phyloP scores from a whole-genome alignment of 2,113 vertebrate genomes.

The Hoplias malabaricus region DNA sequence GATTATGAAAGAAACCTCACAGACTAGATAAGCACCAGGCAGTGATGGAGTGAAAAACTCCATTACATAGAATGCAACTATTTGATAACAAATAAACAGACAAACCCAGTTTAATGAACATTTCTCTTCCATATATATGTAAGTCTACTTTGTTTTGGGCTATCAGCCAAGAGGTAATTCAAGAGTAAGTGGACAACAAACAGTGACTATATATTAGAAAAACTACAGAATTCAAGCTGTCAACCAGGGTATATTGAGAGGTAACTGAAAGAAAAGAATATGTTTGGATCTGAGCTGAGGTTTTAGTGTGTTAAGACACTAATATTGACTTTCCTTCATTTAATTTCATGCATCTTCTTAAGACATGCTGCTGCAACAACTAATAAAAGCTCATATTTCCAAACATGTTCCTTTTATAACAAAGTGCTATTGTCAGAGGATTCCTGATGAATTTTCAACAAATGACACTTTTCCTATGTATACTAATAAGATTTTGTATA shows the following conservation, averaged over 20 bases:
- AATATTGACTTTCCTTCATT: constrained; percentile 43
- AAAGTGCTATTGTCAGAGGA: constrained; percentile 75
- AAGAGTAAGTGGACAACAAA: constrained; percentile 36
- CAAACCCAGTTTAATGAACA: constrained; percentile 1
- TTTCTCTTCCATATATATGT: constrained; percentile 29
- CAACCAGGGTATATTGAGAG: constrained; percentile 51
- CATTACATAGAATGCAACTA: constrained; percentile 55
- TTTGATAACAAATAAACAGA: constrained; percentile 32
- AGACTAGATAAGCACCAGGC: constrained; percentile 75
- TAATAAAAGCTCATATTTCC: constrained; percentile 59
- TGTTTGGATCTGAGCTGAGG: constrained; percentile 70
- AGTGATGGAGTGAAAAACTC: constrained; percentile 67
- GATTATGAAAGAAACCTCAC: constrained; percentile 54
- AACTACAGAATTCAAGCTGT: constrained; percentile 59
- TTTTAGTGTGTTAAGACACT: constrained; percentile 61
- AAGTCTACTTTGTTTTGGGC: constrained; percentile 28
- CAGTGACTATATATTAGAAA: constrained; percentile 53
- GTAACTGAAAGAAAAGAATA: constrained; percentile 56
- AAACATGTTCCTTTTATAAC: constrained; percentile 53
- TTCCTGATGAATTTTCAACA: constrained; percentile 52
- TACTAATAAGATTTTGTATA: constrained; percentile 40
- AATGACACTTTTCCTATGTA: constrained; percentile 39
- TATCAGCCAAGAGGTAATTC: constrained; percentile 13
- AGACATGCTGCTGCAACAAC: constrained; percentile 53
- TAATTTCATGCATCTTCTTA: not conserved